These are phyloP conservation scores for Podarcis cretensis DNA, from an alignment of 2,113 vertebrate genomes.

Conservation along the genomic window DNA sequence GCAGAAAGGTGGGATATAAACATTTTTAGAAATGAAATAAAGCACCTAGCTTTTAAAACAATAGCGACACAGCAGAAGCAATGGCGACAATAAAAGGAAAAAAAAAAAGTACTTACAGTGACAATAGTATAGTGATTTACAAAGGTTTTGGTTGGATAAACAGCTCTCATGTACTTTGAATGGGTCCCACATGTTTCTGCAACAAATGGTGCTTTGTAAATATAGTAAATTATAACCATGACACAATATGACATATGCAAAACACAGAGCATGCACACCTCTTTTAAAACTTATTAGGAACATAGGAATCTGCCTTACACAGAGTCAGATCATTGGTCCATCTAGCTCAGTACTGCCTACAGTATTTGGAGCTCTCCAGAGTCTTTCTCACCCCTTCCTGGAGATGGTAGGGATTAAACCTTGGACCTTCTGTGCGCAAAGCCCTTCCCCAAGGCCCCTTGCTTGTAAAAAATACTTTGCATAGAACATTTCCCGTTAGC, in stretches of 20 bases:
- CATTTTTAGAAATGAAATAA: background rate
- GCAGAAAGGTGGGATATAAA: background rate
- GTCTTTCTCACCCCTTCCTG: no score
- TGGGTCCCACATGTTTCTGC: constrained; percentile 87
- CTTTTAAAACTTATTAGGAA: background rate
- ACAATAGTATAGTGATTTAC: constrained; percentile 96
- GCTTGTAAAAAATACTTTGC: background rate
- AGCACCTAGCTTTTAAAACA: background rate
- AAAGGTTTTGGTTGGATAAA: constrained; percentile 96
- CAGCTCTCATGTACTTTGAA: constrained; percentile 86
- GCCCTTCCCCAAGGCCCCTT: background rate
- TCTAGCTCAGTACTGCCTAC: no score
- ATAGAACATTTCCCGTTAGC: background rate
- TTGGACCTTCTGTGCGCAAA: no score
- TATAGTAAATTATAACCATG: constrained; percentile 18
- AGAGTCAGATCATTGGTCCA: no score
- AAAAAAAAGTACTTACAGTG: constrained; percentile 85
- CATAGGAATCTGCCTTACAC: background rate
- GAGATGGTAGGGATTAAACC: no score
- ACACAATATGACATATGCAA: background rate
- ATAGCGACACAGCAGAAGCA: background rate
- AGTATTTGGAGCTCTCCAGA: no score
- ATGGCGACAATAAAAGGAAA: background rate
- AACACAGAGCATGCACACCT: constrained; percentile 15
- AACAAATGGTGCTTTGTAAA: constrained; percentile 60